These are phyloP conservation scores for Drosophila trapezifrons DNA, from an alignment of 1,140 invertebrate genomes.

Conservation along the genomic window DNA sequence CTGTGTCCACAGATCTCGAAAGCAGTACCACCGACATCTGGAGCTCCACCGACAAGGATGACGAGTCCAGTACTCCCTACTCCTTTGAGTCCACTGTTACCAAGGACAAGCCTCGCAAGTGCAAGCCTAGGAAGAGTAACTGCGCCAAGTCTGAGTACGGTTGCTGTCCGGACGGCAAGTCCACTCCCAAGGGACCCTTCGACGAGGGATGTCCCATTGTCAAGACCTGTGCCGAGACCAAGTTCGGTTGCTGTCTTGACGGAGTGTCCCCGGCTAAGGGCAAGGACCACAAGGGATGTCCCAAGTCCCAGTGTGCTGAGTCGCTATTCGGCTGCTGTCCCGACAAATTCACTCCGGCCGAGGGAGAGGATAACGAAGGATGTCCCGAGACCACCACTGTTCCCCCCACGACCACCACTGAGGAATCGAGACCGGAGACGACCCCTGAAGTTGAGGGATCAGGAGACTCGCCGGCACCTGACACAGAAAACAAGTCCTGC, in stretches of 20 bases:
- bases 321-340: conserved; percentile 94
- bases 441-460: conserved; percentile 73
- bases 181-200: conserved; percentile 93
- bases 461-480: conserved; percentile 26
- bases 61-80: conserved; percentile 80
- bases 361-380: conserved; percentile 93
- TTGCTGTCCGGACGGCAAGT: conserved; percentile 95
- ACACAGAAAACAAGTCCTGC: conserved; percentile 85
- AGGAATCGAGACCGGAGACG: conserved; percentile 66
- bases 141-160: conserved; percentile 92
- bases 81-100: conserved; percentile 85
- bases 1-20: conserved; percentile 60
- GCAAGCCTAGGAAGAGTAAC: conserved; percentile 86
- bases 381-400: conserved; percentile 89
- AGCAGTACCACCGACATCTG: conserved; percentile 82
- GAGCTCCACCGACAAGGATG: conserved; percentile 70
- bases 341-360: conserved; percentile 90
- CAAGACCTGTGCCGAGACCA: conserved; percentile 91
- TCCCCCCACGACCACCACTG: conserved; percentile 72
- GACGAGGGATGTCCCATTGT: conserved; percentile 90
- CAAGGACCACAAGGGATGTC: conserved; percentile 90
- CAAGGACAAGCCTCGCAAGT: conserved; percentile 86
- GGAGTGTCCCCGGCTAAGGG: conserved; percentile 92
- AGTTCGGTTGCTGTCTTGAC: conserved; percentile 95
- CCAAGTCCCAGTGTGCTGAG: conserved; percentile 89